Percentiles rank a stretch among this genome's conserved stretches.
phyloP scores from a whole-genome alignment of 2,113 vertebrate species.

The Eleginops maclovinus region DNA sequence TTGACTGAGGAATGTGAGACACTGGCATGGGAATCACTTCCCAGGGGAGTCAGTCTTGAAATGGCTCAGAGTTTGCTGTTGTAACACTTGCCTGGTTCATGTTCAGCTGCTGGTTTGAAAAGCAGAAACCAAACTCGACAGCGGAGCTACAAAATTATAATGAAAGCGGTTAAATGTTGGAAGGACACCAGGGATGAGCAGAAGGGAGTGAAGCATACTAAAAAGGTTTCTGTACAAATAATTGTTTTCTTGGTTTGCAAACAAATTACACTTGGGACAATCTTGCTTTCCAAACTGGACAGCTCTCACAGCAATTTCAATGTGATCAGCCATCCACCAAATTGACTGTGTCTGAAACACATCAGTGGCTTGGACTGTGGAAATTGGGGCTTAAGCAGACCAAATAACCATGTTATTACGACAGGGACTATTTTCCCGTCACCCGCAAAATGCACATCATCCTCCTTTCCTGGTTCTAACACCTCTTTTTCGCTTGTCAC shows the following conservation, averaged over 20 bases:
- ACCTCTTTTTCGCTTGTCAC: conserved; percentile 62
- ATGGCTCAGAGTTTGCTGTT: conserved; percentile 15
- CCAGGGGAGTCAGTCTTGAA: conserved; percentile 34
- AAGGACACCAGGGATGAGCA: conserved; percentile 20
- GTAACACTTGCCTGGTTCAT: conserved; percentile 33
- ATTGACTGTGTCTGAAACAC: conserved; percentile 77
- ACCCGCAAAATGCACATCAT: conserved; percentile 69
- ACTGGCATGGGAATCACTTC: conserved; percentile 23
- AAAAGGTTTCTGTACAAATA: conserved; percentile 33
- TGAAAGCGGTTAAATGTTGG: conserved; percentile 46
- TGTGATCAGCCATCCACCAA: conserved; percentile 72
- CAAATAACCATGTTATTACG: conserved; percentile 73
- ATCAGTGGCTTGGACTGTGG: conserved; percentile 66
- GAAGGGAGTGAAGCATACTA: conserved; percentile 17
- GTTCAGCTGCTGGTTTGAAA: conserved; percentile 31
- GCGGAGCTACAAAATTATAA: conserved; percentile 21
- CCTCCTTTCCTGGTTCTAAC: conserved; percentile 67
- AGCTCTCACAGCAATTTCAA: conserved; percentile 40
- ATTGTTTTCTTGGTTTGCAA: conserved; percentile 53
- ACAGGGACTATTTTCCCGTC: conserved; percentile 64
- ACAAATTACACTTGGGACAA: conserved; percentile 42
- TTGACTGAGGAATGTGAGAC: conserved; percentile 36
- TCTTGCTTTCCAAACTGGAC: conserved; percentile 53
- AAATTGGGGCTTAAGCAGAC: conserved; percentile 74
- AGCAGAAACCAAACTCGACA: conserved; percentile 15